Evolutionary conservation across 2,113 vertebrate species (phyloP), one percentile per base, ranked within the genome.

Genomic region (Ptychochromis oligacanthus): DNA sequence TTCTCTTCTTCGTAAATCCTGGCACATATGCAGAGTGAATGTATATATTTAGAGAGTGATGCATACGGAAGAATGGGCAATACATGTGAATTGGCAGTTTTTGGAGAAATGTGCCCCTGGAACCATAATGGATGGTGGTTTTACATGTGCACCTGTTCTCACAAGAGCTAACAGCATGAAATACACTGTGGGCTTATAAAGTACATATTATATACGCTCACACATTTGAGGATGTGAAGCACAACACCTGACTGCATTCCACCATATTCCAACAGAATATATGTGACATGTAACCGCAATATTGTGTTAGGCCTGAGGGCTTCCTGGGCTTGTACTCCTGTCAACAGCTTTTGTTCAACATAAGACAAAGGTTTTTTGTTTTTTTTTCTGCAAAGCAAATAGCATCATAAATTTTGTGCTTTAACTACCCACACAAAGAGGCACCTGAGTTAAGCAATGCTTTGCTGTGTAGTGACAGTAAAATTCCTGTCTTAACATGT

Each of bases 221-320:
- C 38, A 17, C 1, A 3, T 62, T 15, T 78, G 8, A 36, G 46
- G 13, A 28, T 28, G n/a, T 6, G 3, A 26, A 14, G 6, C 49
- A 6, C 15, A 31, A 17, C 10, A 1, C 49, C 4, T 34, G 1
- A 57, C 0, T 40, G 13, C 31, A 0, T 40, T 31, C 15, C 11
- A 2, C 38, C n/a, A n/a, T 15, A 15, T 62, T 34, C 24, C 20
- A 56, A 79, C 14, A 17, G 14, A 62, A 36, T 28, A 7, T 70
- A n/a, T 70, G 43, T 49, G 12, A 26, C 64, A 67, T 0, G 9
- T 22, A 70, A 49, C 24, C 10, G 49, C 8, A 28, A 78, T 34
- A 62, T 36, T 22, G 5, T 2, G 6, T 54, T 36, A 34, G 43
- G 18, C 76, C 14, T 2, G 18, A 52, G 40, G 40, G 40, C 34